phyloP scores from a whole-genome alignment of 2,888 invertebrate genomes.

The Drosophila aldrichi region DNA sequence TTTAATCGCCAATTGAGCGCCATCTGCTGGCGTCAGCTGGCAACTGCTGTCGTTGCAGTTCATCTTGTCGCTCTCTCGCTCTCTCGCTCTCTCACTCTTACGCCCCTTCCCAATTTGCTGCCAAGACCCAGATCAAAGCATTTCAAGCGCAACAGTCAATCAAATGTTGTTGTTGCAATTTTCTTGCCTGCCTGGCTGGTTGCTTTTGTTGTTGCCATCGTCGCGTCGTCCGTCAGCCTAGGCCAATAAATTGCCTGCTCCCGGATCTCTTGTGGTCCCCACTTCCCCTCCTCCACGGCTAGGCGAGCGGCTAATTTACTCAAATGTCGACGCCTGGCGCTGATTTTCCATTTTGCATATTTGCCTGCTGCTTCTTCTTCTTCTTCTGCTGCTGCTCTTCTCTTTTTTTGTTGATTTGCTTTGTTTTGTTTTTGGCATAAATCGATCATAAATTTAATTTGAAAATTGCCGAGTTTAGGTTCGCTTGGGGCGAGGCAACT shows the following conservation, averaged over 20 bases:
- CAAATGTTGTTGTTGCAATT: slow-evolving; percentile 58
- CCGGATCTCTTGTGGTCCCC: slow-evolving; percentile 4
- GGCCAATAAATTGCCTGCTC: slow-evolving; percentile 62
- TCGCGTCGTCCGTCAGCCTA: slow-evolving; percentile 53
- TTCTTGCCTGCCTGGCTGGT: slow-evolving; percentile 31
- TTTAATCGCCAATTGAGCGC: slow-evolving; percentile 63
- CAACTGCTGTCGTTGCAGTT: slow-evolving; percentile 16
- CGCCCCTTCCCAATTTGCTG: slow-evolving; percentile 6
- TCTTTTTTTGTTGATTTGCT: slow-evolving; percentile 1
- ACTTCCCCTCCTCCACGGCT: not conserved
- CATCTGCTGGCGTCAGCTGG: slow-evolving; percentile 68
- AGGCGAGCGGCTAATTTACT: slow-evolving; percentile 64
- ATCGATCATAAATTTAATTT: slow-evolving; percentile 79
- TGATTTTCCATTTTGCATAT: slow-evolving; percentile 50
- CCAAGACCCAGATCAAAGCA: slow-evolving; percentile 69
- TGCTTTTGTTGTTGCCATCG: slow-evolving; percentile 44
- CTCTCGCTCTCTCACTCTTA: not conserved
- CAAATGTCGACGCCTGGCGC: slow-evolving; percentile 77
- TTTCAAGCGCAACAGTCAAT: slow-evolving; percentile 77
- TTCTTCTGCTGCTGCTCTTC: not conserved
- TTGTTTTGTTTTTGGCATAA: slow-evolving; percentile 63
- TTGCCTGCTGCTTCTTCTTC: slow-evolving; percentile 3
- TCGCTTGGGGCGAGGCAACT: slow-evolving; percentile 47
- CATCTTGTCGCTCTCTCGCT: not conserved
- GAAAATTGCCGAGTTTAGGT: slow-evolving; percentile 61